Evolutionary conservation across 2,113 vertebrate genomes (phyloP).

Genomic region (Platysternon megacephalum): DNA sequence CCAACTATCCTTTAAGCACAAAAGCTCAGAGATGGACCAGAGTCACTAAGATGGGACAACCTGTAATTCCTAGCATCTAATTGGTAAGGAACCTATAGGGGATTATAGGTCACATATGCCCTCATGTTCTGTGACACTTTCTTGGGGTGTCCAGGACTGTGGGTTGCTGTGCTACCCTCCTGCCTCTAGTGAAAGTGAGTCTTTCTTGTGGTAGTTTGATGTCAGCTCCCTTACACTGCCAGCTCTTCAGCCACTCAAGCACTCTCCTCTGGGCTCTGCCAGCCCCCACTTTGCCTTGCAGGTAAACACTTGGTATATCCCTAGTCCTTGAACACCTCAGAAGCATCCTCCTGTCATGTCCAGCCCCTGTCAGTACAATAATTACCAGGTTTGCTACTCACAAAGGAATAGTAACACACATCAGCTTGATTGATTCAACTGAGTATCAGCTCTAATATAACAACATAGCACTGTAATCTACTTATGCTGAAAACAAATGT

Average conservation of each 20-base stretch:
- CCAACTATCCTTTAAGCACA: not conserved
- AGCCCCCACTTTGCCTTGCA: not conserved
- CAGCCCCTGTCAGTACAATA: not conserved
- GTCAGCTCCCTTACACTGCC: not conserved
- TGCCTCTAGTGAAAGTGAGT: not conserved
- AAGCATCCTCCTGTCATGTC: not conserved
- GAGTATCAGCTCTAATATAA: not conserved
- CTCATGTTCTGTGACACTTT: not conserved
- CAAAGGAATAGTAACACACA: not conserved
- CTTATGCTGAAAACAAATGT: not conserved
- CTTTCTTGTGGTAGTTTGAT: not conserved
- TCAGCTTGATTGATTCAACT: not conserved
- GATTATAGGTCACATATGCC: not conserved
- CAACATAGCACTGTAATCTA: not conserved
- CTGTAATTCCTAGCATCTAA: not conserved
- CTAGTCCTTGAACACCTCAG: not conserved
- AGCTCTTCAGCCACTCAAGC: not conserved
- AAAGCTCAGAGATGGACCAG: not conserved
- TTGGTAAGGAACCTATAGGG: not conserved
- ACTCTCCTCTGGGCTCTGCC: not conserved
- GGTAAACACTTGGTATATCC: not conserved
- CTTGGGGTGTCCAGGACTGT: not conserved
- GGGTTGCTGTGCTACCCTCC: not conserved
- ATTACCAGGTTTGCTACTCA: not conserved
- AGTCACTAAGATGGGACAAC: not conserved